phyloP scores from a whole-genome alignment of 2,113 vertebrate species.

The Aldabrachelys gigantea region DNA sequence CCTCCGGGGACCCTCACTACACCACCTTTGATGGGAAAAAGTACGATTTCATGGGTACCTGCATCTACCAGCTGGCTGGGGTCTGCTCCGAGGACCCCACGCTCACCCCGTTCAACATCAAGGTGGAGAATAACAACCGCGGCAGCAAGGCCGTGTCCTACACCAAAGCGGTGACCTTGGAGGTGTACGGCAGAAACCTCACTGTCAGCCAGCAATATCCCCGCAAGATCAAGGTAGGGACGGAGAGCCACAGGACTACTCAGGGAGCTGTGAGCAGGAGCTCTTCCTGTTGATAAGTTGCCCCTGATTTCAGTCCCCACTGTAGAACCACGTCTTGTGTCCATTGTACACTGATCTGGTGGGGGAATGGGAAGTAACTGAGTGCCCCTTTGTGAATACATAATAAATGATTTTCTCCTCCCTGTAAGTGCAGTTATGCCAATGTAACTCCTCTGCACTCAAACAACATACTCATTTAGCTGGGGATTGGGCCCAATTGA shows the following conservation, averaged over 20 bases:
- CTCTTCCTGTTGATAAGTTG: background rate
- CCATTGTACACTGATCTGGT: background rate
- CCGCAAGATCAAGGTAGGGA: conserved; percentile 51
- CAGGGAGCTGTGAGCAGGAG: background rate
- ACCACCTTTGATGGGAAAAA: conserved; percentile 74
- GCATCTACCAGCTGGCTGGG: conserved; percentile 77
- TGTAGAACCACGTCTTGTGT: accelerated
- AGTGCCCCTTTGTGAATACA: background rate
- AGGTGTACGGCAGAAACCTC: conserved; percentile 60
- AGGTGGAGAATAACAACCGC: conserved; percentile 70
- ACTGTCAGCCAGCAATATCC: conserved; percentile 61
- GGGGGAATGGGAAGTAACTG: background rate
- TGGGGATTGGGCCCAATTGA: background rate
- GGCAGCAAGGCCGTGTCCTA: conserved; percentile 69
- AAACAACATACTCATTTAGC: background rate
- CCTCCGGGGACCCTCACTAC: conserved; percentile 77
- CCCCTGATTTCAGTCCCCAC: background rate
- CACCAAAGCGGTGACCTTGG: conserved; percentile 67
- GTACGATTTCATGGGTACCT: conserved; percentile 75
- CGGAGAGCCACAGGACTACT: background rate
- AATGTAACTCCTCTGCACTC: background rate
- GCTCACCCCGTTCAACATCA: conserved; percentile 71
- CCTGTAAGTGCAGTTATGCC: background rate
- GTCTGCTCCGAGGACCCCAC: conserved; percentile 43
- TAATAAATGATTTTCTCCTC: background rate